Conservation (phyloP, 2,888 invertebrate genomes). For the Drosophila macrospina region DNA sequence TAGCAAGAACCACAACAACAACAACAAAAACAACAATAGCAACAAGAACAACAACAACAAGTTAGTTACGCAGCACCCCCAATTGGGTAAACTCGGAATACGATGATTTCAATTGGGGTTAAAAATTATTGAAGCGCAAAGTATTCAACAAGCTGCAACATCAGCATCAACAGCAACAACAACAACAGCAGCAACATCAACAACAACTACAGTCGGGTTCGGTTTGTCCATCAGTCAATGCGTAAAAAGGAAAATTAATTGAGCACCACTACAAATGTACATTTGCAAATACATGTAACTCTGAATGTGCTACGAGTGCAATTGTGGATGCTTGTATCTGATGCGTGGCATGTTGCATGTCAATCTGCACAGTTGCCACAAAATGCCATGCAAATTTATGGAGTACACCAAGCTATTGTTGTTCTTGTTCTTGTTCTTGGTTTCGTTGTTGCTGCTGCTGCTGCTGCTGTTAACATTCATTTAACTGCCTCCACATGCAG, state of each 20-base stretch:
- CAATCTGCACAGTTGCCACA: conserved; percentile 62
- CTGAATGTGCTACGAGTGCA: not conserved
- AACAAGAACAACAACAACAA: not conserved
- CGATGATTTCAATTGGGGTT: conserved; percentile 64
- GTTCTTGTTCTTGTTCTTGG: not conserved
- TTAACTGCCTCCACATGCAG: conserved; percentile 57
- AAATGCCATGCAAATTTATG: conserved; percentile 65
- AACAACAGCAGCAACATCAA: conserved; percentile 3
- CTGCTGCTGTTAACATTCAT: conserved; percentile 58
- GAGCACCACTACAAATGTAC: conserved; percentile 47
- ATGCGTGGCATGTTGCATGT: conserved; percentile 45
- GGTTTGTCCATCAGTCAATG: conserved; percentile 49
- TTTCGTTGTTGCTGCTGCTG: conserved; percentile 12
- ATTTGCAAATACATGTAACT: not conserved
- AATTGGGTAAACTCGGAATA: conserved; percentile 13
- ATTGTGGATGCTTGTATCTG: conserved; percentile 15
- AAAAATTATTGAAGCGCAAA: conserved; percentile 65
- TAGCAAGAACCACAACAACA: conserved; percentile 2
- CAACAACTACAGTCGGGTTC: conserved; percentile 24
- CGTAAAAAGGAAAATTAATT: conserved; percentile 67
- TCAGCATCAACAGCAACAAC: too few species aligned
- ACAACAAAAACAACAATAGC: too few species aligned
- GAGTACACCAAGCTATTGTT: conserved; percentile 35
- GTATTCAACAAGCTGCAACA: conserved; percentile 49
- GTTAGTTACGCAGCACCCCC: conserved; percentile 38